These are phyloP conservation scores for Galleria mellonella DNA, from an alignment of 1,140 invertebrate genomes.

Conservation along the genomic window DNA sequence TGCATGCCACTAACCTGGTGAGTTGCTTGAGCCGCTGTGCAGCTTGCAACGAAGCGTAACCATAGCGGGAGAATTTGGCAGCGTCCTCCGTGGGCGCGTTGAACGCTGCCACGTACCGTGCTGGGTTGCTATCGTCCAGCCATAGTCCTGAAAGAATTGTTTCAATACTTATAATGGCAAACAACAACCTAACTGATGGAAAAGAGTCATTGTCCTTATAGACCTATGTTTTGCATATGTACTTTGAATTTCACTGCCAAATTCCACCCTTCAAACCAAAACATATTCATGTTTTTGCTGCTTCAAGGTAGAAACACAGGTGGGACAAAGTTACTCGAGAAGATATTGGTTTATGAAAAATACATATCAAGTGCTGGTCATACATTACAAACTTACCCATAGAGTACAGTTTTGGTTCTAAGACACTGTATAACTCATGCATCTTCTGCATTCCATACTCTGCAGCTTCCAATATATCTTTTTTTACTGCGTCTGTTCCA, in stretches of 20 bases:
- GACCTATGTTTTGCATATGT: too few relatives aligned
- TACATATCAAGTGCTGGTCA: too few relatives aligned
- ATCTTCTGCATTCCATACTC: constrained; percentile 80
- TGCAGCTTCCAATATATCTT: constrained; percentile 76
- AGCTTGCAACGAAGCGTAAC: constrained; percentile 81
- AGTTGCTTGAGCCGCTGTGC: constrained; percentile 66
- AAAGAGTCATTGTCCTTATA: too few relatives aligned
- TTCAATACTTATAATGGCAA: too few relatives aligned
- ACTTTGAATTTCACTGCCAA: too few relatives aligned
- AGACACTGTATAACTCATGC: constrained; percentile 78
- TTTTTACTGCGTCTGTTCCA: constrained; percentile 39
- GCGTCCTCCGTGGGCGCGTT: constrained; percentile 80
- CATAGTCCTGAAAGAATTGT: constrained; percentile 74
- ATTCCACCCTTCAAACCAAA: too few relatives aligned
- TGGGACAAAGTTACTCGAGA: too few relatives aligned
- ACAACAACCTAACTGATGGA: too few relatives aligned
- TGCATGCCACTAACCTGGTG: constrained; percentile 48
- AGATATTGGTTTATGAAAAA: too few relatives aligned
- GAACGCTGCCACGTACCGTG: constrained; percentile 82
- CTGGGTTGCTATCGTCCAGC: constrained; percentile 80
- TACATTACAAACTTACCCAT: constrained; percentile 75
- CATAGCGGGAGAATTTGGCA: constrained; percentile 78
- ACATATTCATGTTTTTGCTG: too few relatives aligned
- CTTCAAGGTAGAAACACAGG: too few relatives aligned
- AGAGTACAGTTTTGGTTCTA: constrained; percentile 81